Evolutionary conservation across 53 echinoderm and acorn worm species (phyloP), one percentile per base, ranked within the genome.

Genomic region (Henricia sp.): DNA sequence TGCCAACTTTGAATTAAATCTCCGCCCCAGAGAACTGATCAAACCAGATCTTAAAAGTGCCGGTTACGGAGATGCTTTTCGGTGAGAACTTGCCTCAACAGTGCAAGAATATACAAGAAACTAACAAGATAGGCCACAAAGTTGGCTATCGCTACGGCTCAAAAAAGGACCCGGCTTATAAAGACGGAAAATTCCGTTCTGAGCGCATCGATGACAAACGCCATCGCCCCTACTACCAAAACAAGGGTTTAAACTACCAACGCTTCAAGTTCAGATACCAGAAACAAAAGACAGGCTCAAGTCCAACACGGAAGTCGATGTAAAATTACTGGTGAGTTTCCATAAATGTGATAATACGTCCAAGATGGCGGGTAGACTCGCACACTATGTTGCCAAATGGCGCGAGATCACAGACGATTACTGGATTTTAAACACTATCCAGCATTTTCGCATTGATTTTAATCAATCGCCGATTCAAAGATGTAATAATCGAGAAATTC

Each of bases 401-500:
- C 55, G 6, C 55, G 55, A 55, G 55, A 6, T 72, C 6, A 48
- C 50, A 13, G 44, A 14, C 23, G 73, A 72, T 32, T n/a, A 43
- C 13, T 72, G 73, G 73, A 27, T 72, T 14, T 20, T 75, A 3
- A 35, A 75, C 48, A 3, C 55, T 34, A 46, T 75, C n/a, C 6
- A 28, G 30, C 29, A 54, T 13, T 75, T 55, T 34, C 20, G 36
- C n/a, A 75, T 75, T 75, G 75, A 75, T 17, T 53, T 75, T 55
- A 4, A 2, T 19, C 4, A 37, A 42, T 39, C 25, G 40, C 39
- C 69, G 3, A 1, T 38, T n/a, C 69, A 69, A 69, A 37, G 1
- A n/a, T 10, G 23, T 27, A 36, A 6, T 66, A 6, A 28, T 19
- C 26, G 33, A 24, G 55, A 55, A 55, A 12, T 60, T 2, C 16